Evolutionary conservation across 2,113 vertebrate genomes (phyloP).

Genomic region (Chaetodon trifascialis): DNA sequence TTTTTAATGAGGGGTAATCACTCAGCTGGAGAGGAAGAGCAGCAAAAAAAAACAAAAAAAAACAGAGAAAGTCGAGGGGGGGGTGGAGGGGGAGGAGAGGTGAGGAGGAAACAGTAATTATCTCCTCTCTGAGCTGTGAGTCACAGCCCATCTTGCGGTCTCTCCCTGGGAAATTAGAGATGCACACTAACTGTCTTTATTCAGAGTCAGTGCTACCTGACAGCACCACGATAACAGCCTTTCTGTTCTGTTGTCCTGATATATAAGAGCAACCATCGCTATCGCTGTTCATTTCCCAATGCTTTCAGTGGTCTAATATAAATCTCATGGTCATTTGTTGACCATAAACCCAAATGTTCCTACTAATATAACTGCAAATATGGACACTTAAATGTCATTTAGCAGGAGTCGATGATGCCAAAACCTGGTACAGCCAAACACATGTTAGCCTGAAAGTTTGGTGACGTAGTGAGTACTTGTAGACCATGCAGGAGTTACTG

Average conservation of each 20-base stretch:
- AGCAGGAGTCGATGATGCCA: no score
- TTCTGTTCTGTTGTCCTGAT: not conserved
- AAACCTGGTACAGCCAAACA: not conserved
- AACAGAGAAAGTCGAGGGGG: conserved; percentile 33
- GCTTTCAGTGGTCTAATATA: not conserved
- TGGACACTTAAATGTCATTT: not conserved
- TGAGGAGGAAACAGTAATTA: conserved; percentile 96
- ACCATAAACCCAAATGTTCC: not conserved
- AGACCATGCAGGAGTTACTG: not conserved
- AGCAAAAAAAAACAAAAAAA: conserved; percentile 65
- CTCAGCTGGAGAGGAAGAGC: conserved; percentile 94
- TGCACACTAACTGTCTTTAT: conserved; percentile 69
- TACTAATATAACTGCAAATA: not conserved
- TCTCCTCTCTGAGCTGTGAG: conserved; percentile 95
- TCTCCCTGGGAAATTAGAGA: conserved; percentile 82
- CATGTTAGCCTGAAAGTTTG: not conserved
- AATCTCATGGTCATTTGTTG: not conserved
- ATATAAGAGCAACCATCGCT: conserved; percentile 12
- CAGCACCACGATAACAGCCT: conserved; percentile 48
- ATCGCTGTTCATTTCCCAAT: no score
- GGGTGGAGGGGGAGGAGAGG: conserved; percentile 76
- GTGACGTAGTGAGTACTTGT: no score
- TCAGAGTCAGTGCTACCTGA: conserved; percentile 65
- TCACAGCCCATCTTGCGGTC: conserved; percentile 83
- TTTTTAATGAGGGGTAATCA: conserved; percentile 99